A percentile compares a stretch with the other conserved stretches of the same genome.
These are phyloP conservation scores for Hemibates koningsi DNA, from an alignment of 2,113 vertebrate genomes.

Conservation along the genomic window DNA sequence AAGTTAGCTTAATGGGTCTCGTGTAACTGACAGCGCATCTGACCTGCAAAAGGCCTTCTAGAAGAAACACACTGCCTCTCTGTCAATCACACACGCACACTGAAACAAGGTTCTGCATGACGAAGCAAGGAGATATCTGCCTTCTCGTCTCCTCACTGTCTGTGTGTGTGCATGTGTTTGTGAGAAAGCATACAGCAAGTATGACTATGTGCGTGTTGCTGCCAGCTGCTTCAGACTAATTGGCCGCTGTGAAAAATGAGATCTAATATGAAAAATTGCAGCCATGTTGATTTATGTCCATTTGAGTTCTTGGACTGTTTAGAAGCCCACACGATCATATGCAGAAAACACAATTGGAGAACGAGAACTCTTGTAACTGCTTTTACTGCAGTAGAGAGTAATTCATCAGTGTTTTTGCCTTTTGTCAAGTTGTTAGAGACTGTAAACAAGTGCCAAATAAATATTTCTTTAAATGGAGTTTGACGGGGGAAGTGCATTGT, in stretches of 20 bases:
- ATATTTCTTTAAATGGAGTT: neutral
- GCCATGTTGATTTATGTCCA: neutral
- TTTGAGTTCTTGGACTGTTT: neutral
- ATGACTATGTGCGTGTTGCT: neutral
- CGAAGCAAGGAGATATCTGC: constrained; percentile 6
- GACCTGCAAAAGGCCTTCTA: neutral
- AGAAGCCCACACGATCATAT: neutral
- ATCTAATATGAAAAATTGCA: constrained; percentile 6
- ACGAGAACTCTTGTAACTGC: neutral
- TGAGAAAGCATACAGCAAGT: neutral
- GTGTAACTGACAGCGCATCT: neutral
- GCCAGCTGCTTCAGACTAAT: constrained; percentile 7
- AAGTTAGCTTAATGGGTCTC: neutral
- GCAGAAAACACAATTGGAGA: neutral
- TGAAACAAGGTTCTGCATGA: neutral
- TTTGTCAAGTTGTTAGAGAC: neutral
- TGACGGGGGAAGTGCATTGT: neutral
- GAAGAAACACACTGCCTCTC: neutral
- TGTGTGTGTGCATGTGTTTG: neutral
- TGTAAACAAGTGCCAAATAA: neutral
- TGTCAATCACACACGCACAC: neutral
- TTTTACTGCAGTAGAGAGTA: neutral
- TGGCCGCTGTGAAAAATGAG: neutral
- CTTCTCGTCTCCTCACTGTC: neutral
- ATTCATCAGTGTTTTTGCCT: neutral